phyloP scores from a whole-genome alignment of 2,797 vertebrate genomes.

The Todus mexicanus region DNA sequence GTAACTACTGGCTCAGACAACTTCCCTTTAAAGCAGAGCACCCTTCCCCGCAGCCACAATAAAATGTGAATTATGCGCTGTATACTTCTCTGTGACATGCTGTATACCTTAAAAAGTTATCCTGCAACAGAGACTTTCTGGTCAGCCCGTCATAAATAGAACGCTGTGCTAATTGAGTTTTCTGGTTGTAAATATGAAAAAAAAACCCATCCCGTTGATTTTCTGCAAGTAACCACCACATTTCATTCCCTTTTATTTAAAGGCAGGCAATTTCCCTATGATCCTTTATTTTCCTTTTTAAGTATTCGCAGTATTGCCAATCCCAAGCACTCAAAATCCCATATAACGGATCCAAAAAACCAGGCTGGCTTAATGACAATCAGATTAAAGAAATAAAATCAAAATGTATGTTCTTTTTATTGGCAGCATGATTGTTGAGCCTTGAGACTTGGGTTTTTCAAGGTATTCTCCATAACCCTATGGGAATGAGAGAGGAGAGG shows the following conservation, averaged over 20 bases:
- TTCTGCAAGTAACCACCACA: not conserved
- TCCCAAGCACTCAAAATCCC: slow-evolving; percentile 20
- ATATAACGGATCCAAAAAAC: not conserved
- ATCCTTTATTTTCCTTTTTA: not conserved
- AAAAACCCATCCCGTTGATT: not conserved
- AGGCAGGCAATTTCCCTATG: not conserved
- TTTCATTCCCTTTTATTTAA: slow-evolving; percentile 11
- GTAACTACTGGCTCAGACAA: slow-evolving; percentile 32
- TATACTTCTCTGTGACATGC: not conserved
- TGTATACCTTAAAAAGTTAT: not conserved
- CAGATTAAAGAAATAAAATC: slow-evolving; percentile 62
- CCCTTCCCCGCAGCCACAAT: slow-evolving; percentile 25
- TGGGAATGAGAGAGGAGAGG: not conserved
- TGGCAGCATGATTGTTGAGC: slow-evolving; percentile 2
- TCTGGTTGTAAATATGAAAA: not conserved
- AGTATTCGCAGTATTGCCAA: slow-evolving; percentile 9
- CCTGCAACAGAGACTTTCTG: not conserved
- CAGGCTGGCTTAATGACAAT: slow-evolving; percentile 54
- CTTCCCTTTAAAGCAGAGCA: slow-evolving; percentile 30
- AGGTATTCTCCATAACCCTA: slow-evolving; percentile 23
- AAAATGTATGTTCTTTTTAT: slow-evolving; percentile 57
- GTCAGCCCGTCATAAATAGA: not conserved
- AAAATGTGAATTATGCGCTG: slow-evolving; percentile 9
- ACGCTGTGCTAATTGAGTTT: not conserved
- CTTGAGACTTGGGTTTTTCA: not conserved